phyloP scores from a whole-genome alignment of 2,888 invertebrate species.

The Oxystoma pomonae region DNA sequence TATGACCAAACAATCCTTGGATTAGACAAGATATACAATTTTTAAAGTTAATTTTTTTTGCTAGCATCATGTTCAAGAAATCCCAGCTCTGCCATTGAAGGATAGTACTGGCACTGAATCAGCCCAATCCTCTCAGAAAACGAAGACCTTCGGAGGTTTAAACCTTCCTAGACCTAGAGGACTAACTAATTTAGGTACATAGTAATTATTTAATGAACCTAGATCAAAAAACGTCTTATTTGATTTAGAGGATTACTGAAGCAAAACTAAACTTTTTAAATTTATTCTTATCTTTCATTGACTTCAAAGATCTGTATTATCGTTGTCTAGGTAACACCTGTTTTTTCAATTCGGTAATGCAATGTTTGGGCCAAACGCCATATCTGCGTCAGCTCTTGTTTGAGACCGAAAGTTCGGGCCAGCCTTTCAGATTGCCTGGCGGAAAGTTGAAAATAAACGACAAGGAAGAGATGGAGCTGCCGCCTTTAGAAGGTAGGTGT shows the following conservation, averaged over 20 bases:
- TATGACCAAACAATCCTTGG: no score
- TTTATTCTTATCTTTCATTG: not conserved
- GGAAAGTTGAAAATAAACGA: slow-evolving; percentile 57
- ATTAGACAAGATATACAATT: no score
- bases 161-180: slow-evolving; percentile 65
- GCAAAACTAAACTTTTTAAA: not conserved
- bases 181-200: slow-evolving; percentile 48
- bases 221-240: no score
- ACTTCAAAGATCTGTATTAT: slow-evolving; percentile 64
- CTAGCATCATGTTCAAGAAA: not conserved
- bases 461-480: slow-evolving; percentile 29
- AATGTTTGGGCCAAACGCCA: slow-evolving; percentile 85
- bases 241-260: not conserved
- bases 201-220: no score
- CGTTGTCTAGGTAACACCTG: slow-evolving; percentile 89
- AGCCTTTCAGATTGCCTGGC: slow-evolving; percentile 68
- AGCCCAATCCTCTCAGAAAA: slow-evolving; percentile 12
- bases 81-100: not conserved
- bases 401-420: slow-evolving; percentile 64
- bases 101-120: not conserved
- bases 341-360: slow-evolving; percentile 95
- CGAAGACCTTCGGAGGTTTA: not conserved
- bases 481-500: slow-evolving; percentile 35
- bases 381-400: slow-evolving; percentile 64
- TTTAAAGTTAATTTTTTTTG: no score